Percentiles rank a stretch among this genome's conserved stretches.
These are phyloP conservation scores for Hirudo medicinalis DNA, from an alignment of 1,140 invertebrate species.

Conservation along the genomic window DNA sequence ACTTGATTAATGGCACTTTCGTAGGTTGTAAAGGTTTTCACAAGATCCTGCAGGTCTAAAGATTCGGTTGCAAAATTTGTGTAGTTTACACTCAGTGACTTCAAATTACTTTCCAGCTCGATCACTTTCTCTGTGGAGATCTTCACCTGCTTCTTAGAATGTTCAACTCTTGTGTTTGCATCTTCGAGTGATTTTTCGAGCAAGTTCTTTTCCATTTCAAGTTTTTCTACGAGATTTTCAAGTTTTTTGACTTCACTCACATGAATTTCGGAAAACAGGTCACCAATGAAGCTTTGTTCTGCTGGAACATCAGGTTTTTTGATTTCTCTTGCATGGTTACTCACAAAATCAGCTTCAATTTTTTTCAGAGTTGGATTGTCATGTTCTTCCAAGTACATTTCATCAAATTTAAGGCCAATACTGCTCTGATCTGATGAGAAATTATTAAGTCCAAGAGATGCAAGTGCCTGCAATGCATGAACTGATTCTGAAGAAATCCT, in stretches of 20 bases:
- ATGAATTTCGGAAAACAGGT: constrained; percentile 94
- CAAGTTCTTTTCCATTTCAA: constrained; percentile 34
- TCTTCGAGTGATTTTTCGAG: constrained; percentile 26
- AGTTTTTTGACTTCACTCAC: constrained; percentile 82
- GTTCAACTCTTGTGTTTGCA: constrained; percentile 58
- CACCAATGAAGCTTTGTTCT: constrained; percentile 53
- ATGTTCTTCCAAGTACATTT: constrained; percentile 48
- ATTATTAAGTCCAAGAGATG: constrained; percentile 19
- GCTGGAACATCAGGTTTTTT: constrained; percentile 4
- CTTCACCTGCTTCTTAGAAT: constrained; percentile 61
- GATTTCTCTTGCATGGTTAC: constrained; percentile 21
- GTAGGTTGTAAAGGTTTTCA: constrained; percentile 2
- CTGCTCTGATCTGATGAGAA: constrained; percentile 21
- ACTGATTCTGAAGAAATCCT: constrained; percentile 61
- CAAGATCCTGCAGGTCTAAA: constrained; percentile 1
- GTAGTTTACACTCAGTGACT: neutral
- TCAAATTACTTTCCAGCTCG: constrained; percentile 61
- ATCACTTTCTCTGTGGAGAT: constrained; percentile 56
- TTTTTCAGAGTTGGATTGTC: constrained; percentile 56
- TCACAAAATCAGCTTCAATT: constrained; percentile 58
- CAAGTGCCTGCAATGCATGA: constrained; percentile 53
- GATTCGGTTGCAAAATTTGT: neutral
- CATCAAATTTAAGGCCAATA: constrained; percentile 21
- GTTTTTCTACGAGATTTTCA: constrained; percentile 76
- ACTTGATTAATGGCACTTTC: constrained; percentile 45